These are phyloP conservation scores for Chauna torquata DNA, from an alignment of 2,113 vertebrate genomes.

Conservation along the genomic window DNA sequence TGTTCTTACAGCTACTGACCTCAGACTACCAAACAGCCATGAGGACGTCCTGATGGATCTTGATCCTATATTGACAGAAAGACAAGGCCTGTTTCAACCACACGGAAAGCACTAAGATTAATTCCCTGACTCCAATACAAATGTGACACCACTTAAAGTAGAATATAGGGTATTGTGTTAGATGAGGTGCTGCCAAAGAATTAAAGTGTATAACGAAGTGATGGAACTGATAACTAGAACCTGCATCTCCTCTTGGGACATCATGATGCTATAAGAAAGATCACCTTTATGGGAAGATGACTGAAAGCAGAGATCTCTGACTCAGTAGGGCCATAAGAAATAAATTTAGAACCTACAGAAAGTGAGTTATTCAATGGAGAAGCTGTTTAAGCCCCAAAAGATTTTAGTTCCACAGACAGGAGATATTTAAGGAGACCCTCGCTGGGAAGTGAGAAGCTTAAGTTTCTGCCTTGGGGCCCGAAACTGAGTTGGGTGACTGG, in stretches of 20 bases:
- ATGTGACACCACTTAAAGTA: not conserved
- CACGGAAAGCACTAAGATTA: not conserved
- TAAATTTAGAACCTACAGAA: not conserved
- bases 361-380: not conserved
- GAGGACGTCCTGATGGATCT: not conserved
- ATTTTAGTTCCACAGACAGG: not conserved
- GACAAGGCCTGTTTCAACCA: not conserved
- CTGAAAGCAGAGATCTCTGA: not conserved
- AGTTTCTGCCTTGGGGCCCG: not conserved
- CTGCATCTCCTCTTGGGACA: not conserved
- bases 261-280: not conserved
- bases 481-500: not conserved
- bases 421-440: not conserved
- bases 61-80: not conserved
- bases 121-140: not conserved
- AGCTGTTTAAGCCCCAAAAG: not conserved
- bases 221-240: not conserved
- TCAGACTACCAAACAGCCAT: not conserved
- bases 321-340: not conserved
- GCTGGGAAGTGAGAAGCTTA: not conserved
- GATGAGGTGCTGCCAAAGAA: not conserved
- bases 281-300: not conserved
- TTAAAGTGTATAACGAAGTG: not conserved
- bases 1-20: not conserved
- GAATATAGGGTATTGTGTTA: not conserved